phyloP scores from a whole-genome alignment of 2,888 invertebrate genomes.

The Elysia crispata region DNA sequence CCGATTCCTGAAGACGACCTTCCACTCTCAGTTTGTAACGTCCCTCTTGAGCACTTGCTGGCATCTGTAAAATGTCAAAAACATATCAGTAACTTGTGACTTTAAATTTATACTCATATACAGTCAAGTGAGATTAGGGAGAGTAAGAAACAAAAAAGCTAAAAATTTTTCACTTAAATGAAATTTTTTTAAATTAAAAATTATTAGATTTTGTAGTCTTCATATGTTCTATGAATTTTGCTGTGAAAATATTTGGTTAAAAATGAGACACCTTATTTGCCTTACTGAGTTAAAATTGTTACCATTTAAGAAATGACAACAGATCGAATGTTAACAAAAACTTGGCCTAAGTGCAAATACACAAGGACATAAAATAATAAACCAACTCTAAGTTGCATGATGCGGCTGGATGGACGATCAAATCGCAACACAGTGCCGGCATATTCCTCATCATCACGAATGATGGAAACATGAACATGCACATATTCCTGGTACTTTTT shows the following conservation, averaged over 20 bases:
- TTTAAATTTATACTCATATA: background rate
- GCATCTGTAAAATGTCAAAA: slow-evolving; percentile 81
- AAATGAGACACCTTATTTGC: too few relatives aligned
- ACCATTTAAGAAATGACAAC: too few relatives aligned
- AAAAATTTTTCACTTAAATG: background rate
- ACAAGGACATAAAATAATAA: too few relatives aligned
- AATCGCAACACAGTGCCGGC: slow-evolving; percentile 89
- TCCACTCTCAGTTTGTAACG: slow-evolving; percentile 90
- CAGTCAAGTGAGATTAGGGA: too few relatives aligned
- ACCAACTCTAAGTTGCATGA: slow-evolving; percentile 84
- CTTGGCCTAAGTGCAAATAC: too few relatives aligned
- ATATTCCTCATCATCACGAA: slow-evolving; percentile 89
- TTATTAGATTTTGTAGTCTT: too few relatives aligned
- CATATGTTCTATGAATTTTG: too few relatives aligned
- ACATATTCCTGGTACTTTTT: slow-evolving; percentile 84
- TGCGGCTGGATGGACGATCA: slow-evolving; percentile 87
- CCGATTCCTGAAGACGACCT: slow-evolving; percentile 85
- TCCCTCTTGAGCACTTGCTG: slow-evolving; percentile 89
- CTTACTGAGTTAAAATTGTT: too few relatives aligned
- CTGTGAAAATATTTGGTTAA: too few relatives aligned
- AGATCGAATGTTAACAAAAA: too few relatives aligned
- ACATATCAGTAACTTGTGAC: background rate
- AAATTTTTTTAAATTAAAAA: background rate
- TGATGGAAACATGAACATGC: slow-evolving; percentile 91
- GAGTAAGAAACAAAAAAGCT: background rate